Conservation (phyloP, 2,113 vertebrate species). For the Phasianus colchicus region DNA sequence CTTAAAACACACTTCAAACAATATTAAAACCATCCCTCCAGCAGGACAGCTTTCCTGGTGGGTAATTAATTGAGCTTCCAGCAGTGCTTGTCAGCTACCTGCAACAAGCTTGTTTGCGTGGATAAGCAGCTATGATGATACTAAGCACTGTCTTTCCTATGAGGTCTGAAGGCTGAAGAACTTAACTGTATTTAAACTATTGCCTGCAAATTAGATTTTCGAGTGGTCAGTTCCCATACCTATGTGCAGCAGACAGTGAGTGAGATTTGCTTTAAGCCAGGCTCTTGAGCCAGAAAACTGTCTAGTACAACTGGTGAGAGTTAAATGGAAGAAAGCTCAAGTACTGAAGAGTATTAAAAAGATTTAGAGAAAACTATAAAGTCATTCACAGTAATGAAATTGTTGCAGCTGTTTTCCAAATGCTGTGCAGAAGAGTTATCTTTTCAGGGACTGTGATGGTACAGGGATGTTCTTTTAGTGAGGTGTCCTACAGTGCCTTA, state of each 20-base stretch:
- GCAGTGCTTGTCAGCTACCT: slow-evolving; percentile 8
- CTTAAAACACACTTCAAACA: neutral
- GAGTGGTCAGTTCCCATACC: neutral
- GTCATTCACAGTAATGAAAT: neutral
- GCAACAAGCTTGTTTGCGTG: neutral
- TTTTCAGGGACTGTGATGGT: neutral
- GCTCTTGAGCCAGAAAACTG: neutral
- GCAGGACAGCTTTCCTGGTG: neutral
- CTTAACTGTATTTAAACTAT: neutral
- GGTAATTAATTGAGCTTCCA: slow-evolving; percentile 38
- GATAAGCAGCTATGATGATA: neutral
- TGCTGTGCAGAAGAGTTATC: neutral
- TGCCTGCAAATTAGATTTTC: neutral
- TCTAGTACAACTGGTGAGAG: accelerated
- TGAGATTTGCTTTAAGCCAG: neutral
- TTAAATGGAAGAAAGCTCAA: neutral
- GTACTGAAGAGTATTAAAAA: neutral
- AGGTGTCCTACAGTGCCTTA: neutral
- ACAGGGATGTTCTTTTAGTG: neutral
- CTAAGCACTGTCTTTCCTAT: neutral
- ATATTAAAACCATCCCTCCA: neutral
- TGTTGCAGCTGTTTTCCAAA: neutral
- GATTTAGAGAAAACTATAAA: neutral
- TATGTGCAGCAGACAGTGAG: neutral
- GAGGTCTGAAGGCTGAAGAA: neutral